These are phyloP conservation scores for Bryconaethiops microstoma DNA, from an alignment of 2,797 vertebrate genomes.

Conservation along the genomic window DNA sequence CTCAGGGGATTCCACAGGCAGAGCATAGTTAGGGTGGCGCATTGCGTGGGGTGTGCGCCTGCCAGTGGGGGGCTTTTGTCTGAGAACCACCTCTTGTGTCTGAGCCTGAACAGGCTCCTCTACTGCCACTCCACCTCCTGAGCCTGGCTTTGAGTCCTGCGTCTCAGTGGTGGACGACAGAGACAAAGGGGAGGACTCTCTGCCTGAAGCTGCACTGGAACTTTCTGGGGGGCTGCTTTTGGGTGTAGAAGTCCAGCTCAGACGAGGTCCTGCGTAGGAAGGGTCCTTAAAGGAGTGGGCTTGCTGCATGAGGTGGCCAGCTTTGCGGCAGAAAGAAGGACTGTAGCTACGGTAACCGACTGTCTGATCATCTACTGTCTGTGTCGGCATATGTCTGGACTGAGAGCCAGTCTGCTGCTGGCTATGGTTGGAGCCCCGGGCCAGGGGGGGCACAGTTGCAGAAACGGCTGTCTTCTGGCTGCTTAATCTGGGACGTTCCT, in stretches of 20 bases:
- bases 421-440: constrained; percentile 1
- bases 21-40: constrained; percentile 77
- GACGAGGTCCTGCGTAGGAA: constrained; percentile 71
- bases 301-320: constrained; percentile 80
- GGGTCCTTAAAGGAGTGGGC: constrained; percentile 86
- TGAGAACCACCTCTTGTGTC: constrained; percentile 83
- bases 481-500: constrained; percentile 32
- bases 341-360: constrained; percentile 89
- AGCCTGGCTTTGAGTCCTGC: constrained; percentile 63
- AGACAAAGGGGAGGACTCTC: constrained; percentile 61
- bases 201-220: constrained; percentile 33
- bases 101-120: constrained; percentile 67
- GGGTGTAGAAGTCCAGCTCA: constrained; percentile 61
- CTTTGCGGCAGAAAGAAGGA: constrained; percentile 85
- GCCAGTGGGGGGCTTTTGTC: constrained; percentile 83
- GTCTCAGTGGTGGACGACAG: constrained; percentile 60
- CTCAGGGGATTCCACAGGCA: constrained; percentile 70
- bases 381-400: constrained; percentile 54
- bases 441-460: constrained; percentile 13
- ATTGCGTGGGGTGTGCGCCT: constrained; percentile 69
- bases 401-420: constrained; percentile 45
- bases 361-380: constrained; percentile 78
- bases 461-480: constrained; percentile 28
- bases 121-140: constrained; percentile 45
- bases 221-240: constrained; percentile 61